Base-by-base conservation (phyloP, 2,113 vertebrate genomes). In the Amphiprion percula region DNA sequence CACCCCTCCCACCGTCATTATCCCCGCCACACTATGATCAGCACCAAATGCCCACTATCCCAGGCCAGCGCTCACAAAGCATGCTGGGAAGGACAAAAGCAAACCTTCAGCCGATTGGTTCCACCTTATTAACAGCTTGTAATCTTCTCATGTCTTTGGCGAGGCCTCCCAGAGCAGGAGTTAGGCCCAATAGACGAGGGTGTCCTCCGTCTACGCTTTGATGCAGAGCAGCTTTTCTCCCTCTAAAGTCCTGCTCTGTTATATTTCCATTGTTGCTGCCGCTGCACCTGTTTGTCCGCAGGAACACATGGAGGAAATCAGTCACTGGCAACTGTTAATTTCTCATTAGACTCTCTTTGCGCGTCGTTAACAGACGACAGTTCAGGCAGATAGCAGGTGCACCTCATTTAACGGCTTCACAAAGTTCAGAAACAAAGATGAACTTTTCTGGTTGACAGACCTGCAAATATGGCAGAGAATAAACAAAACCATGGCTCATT, bases 101-200 rank as follows among this genome's bases (percentile, higher is more conserved):
- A 68, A 1, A 81, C 91, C 94, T 95, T 96, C 95, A 96, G 90
- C 72, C 66, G 52, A 98, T 97, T 96, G 95, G 97, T 98, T 97
- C 96, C 96, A 94, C 96, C 95, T 95, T 97, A 98, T 99, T 98
- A 98, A 96, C 96, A 97, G 96, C 96, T 96, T 95, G 97, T 99
- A 95, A 97, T 97, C 96, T 96, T 97, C 97, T 98, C 97, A 97
- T 99, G 95, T 96, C 95, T 93, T 95, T 91, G 90, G 47, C 79
- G 65, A 75, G 76, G 90, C 85, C 94, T 90, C 84, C 77, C 74
- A 70, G 88, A 92, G 81, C 84, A 81, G 84, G 84, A 86, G 81
- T 86, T 80, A 71, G 84, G 67, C 77, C 74, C 2, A 77, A 90
- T 72, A 78, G 83, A 82, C 17, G 74, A 90, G 90, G 72, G 82